phyloP scores from a whole-genome alignment of 2,797 vertebrate species.

The Phoebastria nigripes region DNA sequence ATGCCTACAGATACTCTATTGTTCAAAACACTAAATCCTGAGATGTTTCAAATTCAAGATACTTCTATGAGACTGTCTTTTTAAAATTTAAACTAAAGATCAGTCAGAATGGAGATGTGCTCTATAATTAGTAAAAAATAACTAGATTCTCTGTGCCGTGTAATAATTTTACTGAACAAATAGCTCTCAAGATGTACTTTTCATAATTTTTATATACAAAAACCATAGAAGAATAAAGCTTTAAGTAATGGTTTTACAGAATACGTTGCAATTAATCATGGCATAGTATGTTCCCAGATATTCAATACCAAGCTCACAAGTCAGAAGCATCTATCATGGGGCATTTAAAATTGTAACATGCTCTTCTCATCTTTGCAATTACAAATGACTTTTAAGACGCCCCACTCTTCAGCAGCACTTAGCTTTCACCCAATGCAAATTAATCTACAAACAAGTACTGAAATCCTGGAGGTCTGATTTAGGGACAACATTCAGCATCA shows the following conservation, averaged over 20 bases:
- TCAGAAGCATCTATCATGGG: background rate
- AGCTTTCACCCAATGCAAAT: background rate
- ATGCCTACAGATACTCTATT: background rate
- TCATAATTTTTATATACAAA: slow-evolving; percentile 57
- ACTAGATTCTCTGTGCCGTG: background rate
- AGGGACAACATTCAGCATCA: slow-evolving; percentile 6
- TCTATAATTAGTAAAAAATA: background rate
- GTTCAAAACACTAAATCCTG: background rate
- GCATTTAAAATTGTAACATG: background rate
- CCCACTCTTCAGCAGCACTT: background rate
- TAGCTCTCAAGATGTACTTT: slow-evolving; percentile 15
- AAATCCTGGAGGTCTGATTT: background rate
- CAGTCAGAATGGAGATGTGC: background rate
- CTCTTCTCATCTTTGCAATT: background rate
- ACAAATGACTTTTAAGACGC: background rate
- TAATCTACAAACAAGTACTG: background rate
- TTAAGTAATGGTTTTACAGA: slow-evolving; percentile 54
- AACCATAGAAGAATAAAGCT: slow-evolving; percentile 62
- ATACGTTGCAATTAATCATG: slow-evolving; percentile 9
- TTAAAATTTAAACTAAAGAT: background rate
- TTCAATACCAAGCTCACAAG: background rate
- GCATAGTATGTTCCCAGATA: slow-evolving; percentile 24
- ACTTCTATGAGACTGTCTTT: background rate
- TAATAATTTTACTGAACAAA: slow-evolving; percentile 57
- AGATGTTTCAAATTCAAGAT: background rate